Evolutionary conservation across 2,888 invertebrate species (phyloP), one percentile per base, ranked within the genome.

Genomic region (Tetheella fluctuosa): DNA sequence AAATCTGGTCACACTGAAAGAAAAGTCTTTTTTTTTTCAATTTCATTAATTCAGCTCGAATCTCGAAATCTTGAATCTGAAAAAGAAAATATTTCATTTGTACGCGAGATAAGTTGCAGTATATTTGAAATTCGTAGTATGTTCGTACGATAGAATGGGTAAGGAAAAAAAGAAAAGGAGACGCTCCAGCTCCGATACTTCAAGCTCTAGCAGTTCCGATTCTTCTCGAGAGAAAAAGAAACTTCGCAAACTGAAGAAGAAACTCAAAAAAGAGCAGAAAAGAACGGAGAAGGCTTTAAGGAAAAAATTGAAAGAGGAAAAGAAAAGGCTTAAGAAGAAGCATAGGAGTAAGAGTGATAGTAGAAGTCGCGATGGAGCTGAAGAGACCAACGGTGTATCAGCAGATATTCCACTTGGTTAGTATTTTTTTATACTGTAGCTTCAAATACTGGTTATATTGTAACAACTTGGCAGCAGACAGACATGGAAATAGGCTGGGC

Each of bases 171-270:
- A 91, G 70, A 91, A 90, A 71, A 79, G 87, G 17, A 85, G 76
- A 58, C 72, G 75, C 59, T 85, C 88, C 53, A 85, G 84, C 34
- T 80, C 84, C 0, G 74, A 75, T 25, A 71, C 84, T 64, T 87
- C 87, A 20, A 90, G 85, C 71, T 90, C 91, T 15, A 91, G 90
- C 68, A 91, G 88, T 68, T 87, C 93, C 8, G 88, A 92, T 67
- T 85, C 88, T 13, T 91, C 93, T 0, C 89, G 85, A 59, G 93
- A 94, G 69, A 93, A 92, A 69, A 91, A 85, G 67, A 93, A 91
- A 80, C 88, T 93, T 17, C 94, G 91, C 34, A 94, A 94, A 76
- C 84, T 94, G 52, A 94, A 94, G 74, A 94, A 94, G 75, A 94
- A 94, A 77, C 77, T 94, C 10, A 94, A 89, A 65, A 94, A 90